Conservation (phyloP, 2,113 vertebrate species). For the Chlamydotis undulata region DNA sequence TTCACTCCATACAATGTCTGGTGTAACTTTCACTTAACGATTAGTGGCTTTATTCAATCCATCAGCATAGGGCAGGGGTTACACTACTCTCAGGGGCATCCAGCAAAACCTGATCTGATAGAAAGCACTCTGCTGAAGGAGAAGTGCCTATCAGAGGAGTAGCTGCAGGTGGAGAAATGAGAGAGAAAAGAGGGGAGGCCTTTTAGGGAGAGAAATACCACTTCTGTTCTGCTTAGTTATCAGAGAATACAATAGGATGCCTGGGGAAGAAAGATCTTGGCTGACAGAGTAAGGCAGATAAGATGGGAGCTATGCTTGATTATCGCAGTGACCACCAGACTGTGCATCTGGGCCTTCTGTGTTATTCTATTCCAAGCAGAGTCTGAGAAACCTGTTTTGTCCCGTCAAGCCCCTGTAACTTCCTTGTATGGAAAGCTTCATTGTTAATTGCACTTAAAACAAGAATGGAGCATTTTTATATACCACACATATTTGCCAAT, state of each 20-base stretch:
- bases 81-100: constrained; percentile 52
- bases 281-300: not conserved
- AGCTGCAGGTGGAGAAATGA: constrained; percentile 47
- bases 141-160: constrained; percentile 24
- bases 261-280: not conserved
- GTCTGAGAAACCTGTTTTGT: not conserved
- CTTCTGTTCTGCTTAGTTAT: constrained; percentile 16
- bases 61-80: constrained; percentile 70
- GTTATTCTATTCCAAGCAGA: not conserved
- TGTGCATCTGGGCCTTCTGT: not conserved
- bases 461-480: not conserved
- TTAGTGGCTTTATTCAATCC: constrained; percentile 75
- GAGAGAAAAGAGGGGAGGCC: not conserved
- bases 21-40: constrained; percentile 74
- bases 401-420: not conserved
- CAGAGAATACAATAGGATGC: not conserved
- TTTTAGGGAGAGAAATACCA: constrained; percentile 20
- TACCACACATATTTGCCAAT: not conserved
- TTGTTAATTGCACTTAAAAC: not conserved
- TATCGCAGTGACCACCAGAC: not conserved
- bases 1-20: constrained; percentile 41
- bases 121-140: constrained; percentile 41
- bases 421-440: not conserved
- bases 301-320: not conserved
- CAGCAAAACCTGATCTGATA: constrained; percentile 63